Evolutionary conservation across 2,888 invertebrate species (phyloP), one percentile per base, ranked within the genome.

Genomic region (Macrophya alboannulata): DNA sequence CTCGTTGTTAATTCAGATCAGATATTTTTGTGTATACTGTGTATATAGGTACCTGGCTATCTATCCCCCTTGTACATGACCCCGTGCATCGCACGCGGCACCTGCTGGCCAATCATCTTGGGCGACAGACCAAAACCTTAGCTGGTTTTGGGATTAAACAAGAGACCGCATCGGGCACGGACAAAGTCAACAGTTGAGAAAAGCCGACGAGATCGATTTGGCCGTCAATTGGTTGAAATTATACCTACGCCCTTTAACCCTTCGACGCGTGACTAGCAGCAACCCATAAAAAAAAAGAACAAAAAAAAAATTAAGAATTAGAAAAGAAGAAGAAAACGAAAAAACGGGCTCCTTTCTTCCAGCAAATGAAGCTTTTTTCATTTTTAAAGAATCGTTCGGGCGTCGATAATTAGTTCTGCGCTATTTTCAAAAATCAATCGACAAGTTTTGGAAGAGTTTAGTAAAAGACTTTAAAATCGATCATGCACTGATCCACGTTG

Each of bases 61-160:
- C 21, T 62, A 62, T 81, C 25, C 59, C 77, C 79, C 21, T 77
- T 62, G 59, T 81, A 48, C 4, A 71, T 62, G 48, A 21, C 65
- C 68, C 45, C 48, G 45, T 21, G 83, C 62, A 81, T 51, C 10
- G 81, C 81, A 62, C 62, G 81, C 59, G 62, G 81, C 83, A 83
- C 83, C 83, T 83, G 83, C 83, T 71, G n/a, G 48, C 83, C 83
- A 83, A 83, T 83, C 71, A 62, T 83, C 83, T 45, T 65, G 68
- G 45, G 83, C 83, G 83, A 83, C 83, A 68, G 83, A 83, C 83
- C 83, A 83, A 83, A 83, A 83, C 83, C 83, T 83, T 68, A 17
- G 72, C 71, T 83, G 48, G 83, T 83, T 83, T 81, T 68, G 43
- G 68, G 83, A 68, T 83, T 83, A 48, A 71, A 83, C 71, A 71